Percentiles rank a stretch among this genome's conserved stretches.
Evolutionary conservation across 2,888 invertebrate genomes (phyloP).

Genomic region (Tenthredo mesomela): DNA sequence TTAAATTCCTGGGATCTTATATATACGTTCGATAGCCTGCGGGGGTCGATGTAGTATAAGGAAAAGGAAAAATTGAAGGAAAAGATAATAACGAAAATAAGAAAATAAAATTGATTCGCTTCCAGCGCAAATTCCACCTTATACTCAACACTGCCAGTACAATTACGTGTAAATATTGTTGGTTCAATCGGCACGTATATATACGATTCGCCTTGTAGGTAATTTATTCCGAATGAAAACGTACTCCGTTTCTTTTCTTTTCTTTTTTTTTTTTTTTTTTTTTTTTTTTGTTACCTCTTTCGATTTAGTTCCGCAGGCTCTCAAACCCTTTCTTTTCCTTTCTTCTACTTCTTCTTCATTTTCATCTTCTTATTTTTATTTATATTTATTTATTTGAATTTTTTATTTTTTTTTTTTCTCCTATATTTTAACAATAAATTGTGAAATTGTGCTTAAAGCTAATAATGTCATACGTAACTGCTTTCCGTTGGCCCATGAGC

Average conservation of each 20-base stretch:
- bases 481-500: conserved; percentile 34
- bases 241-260: neutral
- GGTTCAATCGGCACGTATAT: conserved; percentile 5
- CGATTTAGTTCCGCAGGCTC: conserved; percentile 20
- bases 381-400: neutral
- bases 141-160: neutral
- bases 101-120: conserved; percentile 1
- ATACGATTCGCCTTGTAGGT: neutral
- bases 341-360: neutral
- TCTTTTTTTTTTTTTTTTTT: neutral
- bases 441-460: conserved; percentile 44
- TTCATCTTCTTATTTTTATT: neutral
- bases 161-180: neutral
- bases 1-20: conserved; percentile 5
- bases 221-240: neutral
- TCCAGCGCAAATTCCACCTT: conserved; percentile 15
- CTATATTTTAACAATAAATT: conserved; percentile 27
- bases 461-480: conserved; percentile 55
- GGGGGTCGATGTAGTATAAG: neutral
- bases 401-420: neutral
- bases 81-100: neutral
- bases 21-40: conserved; percentile 10
- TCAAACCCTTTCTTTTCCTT: neutral
- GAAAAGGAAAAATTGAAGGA: neutral
- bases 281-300: neutral